These are phyloP conservation scores for Dilophus febrilis DNA, from an alignment of 2,888 invertebrate genomes.

Conservation along the genomic window DNA sequence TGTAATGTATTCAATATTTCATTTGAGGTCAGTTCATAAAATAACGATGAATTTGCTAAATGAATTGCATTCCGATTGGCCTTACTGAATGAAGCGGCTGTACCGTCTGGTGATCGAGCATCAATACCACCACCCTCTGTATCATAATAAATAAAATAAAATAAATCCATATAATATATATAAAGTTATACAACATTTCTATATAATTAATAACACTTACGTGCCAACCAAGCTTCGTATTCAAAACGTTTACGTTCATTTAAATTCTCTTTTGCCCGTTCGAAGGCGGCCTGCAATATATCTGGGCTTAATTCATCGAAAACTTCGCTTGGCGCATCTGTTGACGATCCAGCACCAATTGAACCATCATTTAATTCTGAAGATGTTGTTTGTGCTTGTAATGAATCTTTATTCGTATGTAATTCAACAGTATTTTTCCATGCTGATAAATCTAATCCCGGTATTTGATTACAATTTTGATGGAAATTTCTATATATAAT, in stretches of 20 bases:
- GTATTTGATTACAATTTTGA: constrained; percentile 57
- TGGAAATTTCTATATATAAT: constrained; percentile 41
- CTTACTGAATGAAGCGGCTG: constrained; percentile 78
- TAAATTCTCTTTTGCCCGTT: constrained; percentile 62
- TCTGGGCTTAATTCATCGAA: constrained; percentile 53
- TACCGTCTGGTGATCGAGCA: constrained; percentile 71
- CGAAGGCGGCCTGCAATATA: constrained; percentile 54
- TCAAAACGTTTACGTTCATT: constrained; percentile 59
- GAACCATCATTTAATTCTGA: constrained; percentile 6
- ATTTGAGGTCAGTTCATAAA: constrained; percentile 73
- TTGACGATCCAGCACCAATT: constrained; percentile 10
- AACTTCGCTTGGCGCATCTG: constrained; percentile 31
- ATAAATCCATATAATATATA: too few relatives aligned
- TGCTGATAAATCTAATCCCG: constrained; percentile 44
- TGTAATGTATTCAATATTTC: constrained; percentile 53
- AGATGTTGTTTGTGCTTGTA: too few relatives aligned
- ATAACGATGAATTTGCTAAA: constrained; percentile 69
- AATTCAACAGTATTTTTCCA: constrained; percentile 41
- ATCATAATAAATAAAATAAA: too few relatives aligned
- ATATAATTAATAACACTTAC: too few relatives aligned
- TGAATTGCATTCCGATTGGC: constrained; percentile 70
- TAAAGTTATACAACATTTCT: too few relatives aligned
- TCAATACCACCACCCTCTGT: constrained; percentile 65
- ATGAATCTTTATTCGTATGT: constrained; percentile 33
- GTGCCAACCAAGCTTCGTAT: constrained; percentile 59